These are phyloP conservation scores for Cynaeus angustus DNA, from an alignment of 2,888 invertebrate genomes.

Conservation along the genomic window DNA sequence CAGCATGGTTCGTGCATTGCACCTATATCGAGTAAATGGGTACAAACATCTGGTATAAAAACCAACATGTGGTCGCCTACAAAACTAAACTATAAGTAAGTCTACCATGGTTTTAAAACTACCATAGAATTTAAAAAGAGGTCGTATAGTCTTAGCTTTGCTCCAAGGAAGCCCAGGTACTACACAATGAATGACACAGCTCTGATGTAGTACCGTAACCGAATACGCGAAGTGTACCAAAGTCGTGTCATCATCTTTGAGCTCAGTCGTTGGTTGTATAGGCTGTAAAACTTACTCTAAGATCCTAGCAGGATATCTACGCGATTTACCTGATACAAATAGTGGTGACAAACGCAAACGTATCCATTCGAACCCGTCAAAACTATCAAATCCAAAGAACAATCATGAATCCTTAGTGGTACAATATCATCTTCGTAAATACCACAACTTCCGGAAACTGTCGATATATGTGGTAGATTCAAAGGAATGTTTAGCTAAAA, in stretches of 20 bases:
- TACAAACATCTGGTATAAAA: conserved; percentile 87
- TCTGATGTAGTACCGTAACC: conserved; percentile 87
- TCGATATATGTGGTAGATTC: conserved; percentile 82
- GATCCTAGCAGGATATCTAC: too few species aligned
- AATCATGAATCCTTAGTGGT: conserved; percentile 87
- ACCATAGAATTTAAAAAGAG: conserved; percentile 84
- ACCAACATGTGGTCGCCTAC: conserved; percentile 87
- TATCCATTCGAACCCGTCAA: conserved; percentile 83
- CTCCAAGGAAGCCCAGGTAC: conserved; percentile 88
- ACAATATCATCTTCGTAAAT: conserved; percentile 88
- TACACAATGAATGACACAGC: conserved; percentile 87
- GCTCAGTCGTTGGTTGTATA: conserved; percentile 72
- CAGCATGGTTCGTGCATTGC: conserved; percentile 88
- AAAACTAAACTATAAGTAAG: conserved; percentile 52
- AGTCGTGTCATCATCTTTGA: conserved; percentile 73
- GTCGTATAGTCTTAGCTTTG: conserved; percentile 83
- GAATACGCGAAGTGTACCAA: conserved; percentile 91
- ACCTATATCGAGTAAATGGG: conserved; percentile 89
- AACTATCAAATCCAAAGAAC: conserved; percentile 86
- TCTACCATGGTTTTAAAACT: not conserved
- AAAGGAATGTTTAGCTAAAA: conserved; percentile 88
- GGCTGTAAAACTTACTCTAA: conserved; percentile 69
- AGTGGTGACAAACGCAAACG: conserved; percentile 87
- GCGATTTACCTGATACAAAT: conserved; percentile 78
- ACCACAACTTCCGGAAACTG: conserved; percentile 75